Evolutionary conservation across 2,888 invertebrate species (phyloP).

Genomic region (Ennomos fuscantarius): DNA sequence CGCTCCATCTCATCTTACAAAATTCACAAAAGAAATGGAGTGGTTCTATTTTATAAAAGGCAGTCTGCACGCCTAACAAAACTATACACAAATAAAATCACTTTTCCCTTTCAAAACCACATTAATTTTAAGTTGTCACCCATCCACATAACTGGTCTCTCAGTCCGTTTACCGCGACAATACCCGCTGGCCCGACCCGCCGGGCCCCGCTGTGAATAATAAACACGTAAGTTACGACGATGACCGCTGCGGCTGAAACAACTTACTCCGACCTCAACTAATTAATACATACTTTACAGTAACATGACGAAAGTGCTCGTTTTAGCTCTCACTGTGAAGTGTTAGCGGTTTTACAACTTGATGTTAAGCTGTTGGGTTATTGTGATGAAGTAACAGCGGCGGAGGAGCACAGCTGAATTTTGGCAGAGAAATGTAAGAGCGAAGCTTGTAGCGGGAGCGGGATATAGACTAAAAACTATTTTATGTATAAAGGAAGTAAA

Average conservation of each 20-base stretch:
- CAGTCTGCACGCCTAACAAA: background rate
- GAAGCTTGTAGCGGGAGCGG: too few species aligned
- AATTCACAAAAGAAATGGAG: too few species aligned
- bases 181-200: background rate
- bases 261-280: slow-evolving; percentile 3
- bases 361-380: background rate
- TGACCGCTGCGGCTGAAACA: slow-evolving; percentile 5
- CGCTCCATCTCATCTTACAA: too few species aligned
- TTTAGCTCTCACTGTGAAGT: too few species aligned
- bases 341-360: too few species aligned
- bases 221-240: slow-evolving; percentile 10
- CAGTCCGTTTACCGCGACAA: slow-evolving; percentile 13
- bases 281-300: slow-evolving; percentile 7
- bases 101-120: slow-evolving; percentile 2
- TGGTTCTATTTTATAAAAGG: too few species aligned
- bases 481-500: too few species aligned
- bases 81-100: background rate
- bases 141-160: slow-evolving; percentile 12
- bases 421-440: too few species aligned
- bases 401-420: too few species aligned
- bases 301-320: background rate
- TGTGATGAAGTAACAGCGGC: background rate
- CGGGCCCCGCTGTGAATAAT: slow-evolving; percentile 15
- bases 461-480: too few species aligned
- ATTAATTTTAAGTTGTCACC: slow-evolving; percentile 11